Conservation (phyloP, 2,113 vertebrate species). For the Acinonyx jubatus region DNA sequence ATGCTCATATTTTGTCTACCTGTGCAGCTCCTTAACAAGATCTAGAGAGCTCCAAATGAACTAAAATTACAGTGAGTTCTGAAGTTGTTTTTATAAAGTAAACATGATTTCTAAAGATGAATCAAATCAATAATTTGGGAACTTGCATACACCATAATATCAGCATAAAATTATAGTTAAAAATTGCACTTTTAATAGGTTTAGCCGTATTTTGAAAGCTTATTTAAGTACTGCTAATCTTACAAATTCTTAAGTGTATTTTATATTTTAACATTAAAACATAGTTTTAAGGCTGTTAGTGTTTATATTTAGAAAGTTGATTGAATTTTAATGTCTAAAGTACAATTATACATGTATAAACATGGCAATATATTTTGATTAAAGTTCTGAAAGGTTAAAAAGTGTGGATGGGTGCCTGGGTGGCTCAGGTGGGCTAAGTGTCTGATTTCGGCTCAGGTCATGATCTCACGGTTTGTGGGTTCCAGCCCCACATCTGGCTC, state of each 20-base stretch:
- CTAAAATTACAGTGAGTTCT: background rate
- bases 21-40: background rate
- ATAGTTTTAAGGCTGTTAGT: background rate
- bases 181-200: background rate
- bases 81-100: background rate
- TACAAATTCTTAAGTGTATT: background rate
- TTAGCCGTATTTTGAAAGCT: background rate
- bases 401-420: background rate
- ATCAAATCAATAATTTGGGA: background rate
- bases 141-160: background rate
- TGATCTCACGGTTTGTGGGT: too few species aligned
- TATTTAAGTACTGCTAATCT: background rate
- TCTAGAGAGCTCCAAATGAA: background rate
- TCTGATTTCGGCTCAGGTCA: too few species aligned
- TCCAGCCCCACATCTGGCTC: too few species aligned
- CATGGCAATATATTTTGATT: background rate
- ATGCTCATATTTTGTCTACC: background rate
- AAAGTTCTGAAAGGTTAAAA: background rate
- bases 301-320: background rate
- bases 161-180: background rate
- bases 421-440: too few species aligned
- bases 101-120: background rate
- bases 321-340: background rate
- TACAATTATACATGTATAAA: background rate
- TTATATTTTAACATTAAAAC: background rate